phyloP scores from a whole-genome alignment of 2,888 invertebrate species.

The Thereva nobilitata region DNA sequence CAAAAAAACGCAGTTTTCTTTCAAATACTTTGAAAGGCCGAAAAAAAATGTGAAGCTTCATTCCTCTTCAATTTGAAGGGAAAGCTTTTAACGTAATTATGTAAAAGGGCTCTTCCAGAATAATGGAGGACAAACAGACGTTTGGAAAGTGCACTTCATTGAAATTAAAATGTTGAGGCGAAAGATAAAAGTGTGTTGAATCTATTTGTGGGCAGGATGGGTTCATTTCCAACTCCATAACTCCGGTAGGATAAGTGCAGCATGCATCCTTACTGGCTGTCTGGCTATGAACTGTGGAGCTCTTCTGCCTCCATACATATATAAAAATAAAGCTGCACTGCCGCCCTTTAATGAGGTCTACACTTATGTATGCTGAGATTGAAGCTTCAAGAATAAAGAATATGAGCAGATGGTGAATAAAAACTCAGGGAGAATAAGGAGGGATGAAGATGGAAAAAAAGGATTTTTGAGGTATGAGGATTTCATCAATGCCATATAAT shows the following conservation, averaged over 20 bases:
- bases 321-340: slow-evolving; percentile 3
- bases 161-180: slow-evolving; percentile 36
- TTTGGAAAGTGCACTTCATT: slow-evolving; percentile 32
- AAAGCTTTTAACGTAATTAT: slow-evolving; percentile 37
- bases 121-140: slow-evolving; percentile 34
- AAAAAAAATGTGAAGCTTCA: background rate
- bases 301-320: background rate
- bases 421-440: slow-evolving; percentile 8
- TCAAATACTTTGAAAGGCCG: too few relatives aligned
- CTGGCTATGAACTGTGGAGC: background rate
- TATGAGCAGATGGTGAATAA: slow-evolving; percentile 14
- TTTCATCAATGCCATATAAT: too few relatives aligned
- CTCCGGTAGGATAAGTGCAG: slow-evolving; percentile 7
- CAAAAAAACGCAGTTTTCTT: too few relatives aligned
- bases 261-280: slow-evolving; percentile 4
- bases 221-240: slow-evolving; percentile 11
- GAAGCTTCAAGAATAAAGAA: background rate
- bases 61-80: slow-evolving; percentile 7
- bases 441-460: background rate
- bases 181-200: slow-evolving; percentile 27
- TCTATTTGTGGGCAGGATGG: slow-evolving; percentile 9
- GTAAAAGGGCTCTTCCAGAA: slow-evolving; percentile 26
- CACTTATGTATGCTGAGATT: slow-evolving; percentile 7
- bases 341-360: slow-evolving; percentile 29
- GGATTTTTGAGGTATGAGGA: too few relatives aligned